Evolutionary conservation across 2,888 invertebrate genomes (phyloP).

Genomic region (Sipha maydis): DNA sequence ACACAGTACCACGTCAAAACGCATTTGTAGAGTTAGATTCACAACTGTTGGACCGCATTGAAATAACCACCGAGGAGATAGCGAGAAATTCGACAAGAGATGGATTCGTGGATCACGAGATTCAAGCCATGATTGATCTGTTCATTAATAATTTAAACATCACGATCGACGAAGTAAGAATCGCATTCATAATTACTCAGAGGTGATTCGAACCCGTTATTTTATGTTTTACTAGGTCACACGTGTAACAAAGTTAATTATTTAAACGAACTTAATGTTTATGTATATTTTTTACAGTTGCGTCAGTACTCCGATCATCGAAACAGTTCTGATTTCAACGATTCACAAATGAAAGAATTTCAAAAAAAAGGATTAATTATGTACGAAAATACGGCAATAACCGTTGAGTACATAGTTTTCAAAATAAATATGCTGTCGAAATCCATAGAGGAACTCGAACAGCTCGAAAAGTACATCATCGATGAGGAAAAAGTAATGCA

Average conservation of each 20-base stretch:
- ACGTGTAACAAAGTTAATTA: too few relatives aligned
- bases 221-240: too few relatives aligned
- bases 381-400: conserved; percentile 45
- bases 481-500: conserved; percentile 47
- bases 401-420: conserved; percentile 20
- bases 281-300: not conserved
- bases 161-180: conserved; percentile 33
- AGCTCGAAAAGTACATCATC: conserved; percentile 45
- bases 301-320: conserved; percentile 1
- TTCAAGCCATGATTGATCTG: conserved; percentile 45
- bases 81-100: conserved; percentile 50
- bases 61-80: conserved; percentile 39
- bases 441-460: conserved; percentile 36
- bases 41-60: conserved; percentile 36
- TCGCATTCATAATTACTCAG: not conserved
- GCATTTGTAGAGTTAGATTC: conserved; percentile 35
- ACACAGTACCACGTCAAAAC: conserved; percentile 4
- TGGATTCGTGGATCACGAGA: conserved; percentile 42
- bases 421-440: conserved; percentile 8
- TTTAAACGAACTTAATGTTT: too few relatives aligned
- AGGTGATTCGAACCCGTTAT: too few relatives aligned
- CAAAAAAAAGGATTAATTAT: conserved; percentile 54
- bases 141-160: conserved; percentile 43
- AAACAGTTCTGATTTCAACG: conserved; percentile 27
- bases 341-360: conserved; percentile 34